These are phyloP conservation scores for Catostylus mosaicus DNA, from an alignment of 30 jellyfish, hydroid and myxozoan species.

Conservation along the genomic window DNA sequence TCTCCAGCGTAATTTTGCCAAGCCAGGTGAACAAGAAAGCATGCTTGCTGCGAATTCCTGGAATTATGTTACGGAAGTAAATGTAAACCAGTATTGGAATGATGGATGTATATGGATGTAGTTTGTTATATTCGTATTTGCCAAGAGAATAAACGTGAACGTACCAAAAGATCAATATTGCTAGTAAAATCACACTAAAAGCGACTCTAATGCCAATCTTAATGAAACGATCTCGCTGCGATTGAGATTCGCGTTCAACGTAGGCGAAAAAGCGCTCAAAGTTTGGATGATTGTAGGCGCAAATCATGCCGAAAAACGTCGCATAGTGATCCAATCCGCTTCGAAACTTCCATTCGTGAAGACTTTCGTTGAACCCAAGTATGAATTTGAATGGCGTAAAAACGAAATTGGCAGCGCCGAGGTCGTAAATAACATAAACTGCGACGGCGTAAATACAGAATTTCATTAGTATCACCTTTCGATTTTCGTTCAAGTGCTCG, in stretches of 20 bases:
- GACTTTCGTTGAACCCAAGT: conserved; percentile 57
- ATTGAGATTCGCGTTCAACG: conserved; percentile 34
- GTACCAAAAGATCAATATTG: conserved; percentile 65
- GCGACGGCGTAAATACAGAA: conserved; percentile 67
- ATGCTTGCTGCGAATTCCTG: conserved; percentile 63
- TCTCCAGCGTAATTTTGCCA: conserved; percentile 95
- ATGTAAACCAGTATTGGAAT: conserved; percentile 82
- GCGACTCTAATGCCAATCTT: conserved; percentile 18
- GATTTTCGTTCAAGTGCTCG: conserved; percentile 80
- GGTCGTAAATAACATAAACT: conserved; percentile 70
- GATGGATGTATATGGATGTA: conserved; percentile 93
- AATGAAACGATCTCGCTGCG: not conserved
- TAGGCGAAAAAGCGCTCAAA: conserved; percentile 48
- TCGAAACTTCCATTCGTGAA: conserved; percentile 97
- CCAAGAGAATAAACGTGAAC: conserved; percentile 61
- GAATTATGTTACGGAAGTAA: conserved; percentile 60
- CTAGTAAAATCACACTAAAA: conserved; percentile 11
- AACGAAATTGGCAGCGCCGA: conserved; percentile 74
- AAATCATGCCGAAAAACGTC: conserved; percentile 91
- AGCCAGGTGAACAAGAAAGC: conserved; percentile 76
- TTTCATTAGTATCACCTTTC: conserved; percentile 69
- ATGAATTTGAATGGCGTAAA: conserved; percentile 78
- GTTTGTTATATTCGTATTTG: conserved; percentile 78
- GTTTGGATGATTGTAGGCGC: conserved; percentile 94
- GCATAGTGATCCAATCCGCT: conserved; percentile 92